Conservation (phyloP, 2,888 invertebrate genomes). For the Dendrolimus pini region DNA sequence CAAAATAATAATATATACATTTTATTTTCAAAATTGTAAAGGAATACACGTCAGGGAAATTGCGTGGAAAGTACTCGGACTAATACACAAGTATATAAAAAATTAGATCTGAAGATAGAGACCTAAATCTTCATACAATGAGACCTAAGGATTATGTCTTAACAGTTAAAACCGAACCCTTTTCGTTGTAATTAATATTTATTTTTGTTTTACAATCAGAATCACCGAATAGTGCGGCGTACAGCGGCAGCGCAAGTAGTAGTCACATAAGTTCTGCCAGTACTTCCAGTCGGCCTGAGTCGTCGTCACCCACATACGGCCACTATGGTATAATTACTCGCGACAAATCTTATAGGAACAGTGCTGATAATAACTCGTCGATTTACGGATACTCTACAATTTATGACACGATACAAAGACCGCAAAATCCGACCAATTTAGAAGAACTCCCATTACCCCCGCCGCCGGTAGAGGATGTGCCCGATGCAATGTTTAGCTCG, state of each 20-base stretch:
- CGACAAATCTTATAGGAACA: constrained; percentile 40
- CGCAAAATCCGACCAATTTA: constrained; percentile 29
- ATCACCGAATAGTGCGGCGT: constrained; percentile 33
- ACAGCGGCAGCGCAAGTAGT: constrained; percentile 26
- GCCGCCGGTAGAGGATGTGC: constrained; percentile 78
- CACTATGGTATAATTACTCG: constrained; percentile 51
- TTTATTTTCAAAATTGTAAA: too few species aligned
- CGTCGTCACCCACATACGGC: constrained; percentile 42
- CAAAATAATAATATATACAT: too few species aligned
- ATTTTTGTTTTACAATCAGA: constrained; percentile 25
- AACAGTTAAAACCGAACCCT: too few species aligned
- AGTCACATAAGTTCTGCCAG: constrained; percentile 27
- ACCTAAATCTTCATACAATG: too few species aligned
- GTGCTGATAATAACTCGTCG: constrained; percentile 44
- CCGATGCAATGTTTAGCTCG: constrained; percentile 81
- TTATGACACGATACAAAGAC: constrained; percentile 56
- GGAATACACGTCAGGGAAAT: too few species aligned
- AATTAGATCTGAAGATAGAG: too few species aligned
- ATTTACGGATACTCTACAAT: constrained; percentile 67
- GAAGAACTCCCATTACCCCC: constrained; percentile 81
- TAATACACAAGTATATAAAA: too few species aligned
- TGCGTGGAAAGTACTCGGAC: too few species aligned
- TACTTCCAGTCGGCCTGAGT: constrained; percentile 36
- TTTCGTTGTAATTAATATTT: not conserved
- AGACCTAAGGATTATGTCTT: too few species aligned